Evolutionary conservation across 1,140 invertebrate genomes (phyloP), one percentile per base, ranked within the genome.

Genomic region (Cotesia typhae): DNA sequence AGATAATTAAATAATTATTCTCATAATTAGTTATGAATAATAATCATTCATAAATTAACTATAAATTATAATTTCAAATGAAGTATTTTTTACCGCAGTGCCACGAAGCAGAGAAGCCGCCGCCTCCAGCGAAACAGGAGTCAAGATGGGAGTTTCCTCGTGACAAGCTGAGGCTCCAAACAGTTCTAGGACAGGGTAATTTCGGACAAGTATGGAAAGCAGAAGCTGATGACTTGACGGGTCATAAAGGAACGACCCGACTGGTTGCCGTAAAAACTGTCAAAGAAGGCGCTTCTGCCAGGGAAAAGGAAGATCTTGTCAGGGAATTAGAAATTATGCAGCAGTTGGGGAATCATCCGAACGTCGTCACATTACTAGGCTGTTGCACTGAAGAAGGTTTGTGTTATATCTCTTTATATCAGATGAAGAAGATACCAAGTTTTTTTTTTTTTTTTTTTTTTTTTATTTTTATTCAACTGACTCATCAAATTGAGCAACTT

Each of bases 191-290:
- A 5, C 91, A 94, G 85, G 94, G 94, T 41, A 95, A 95, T 82
- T 95, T 96, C 82, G 94, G 94, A 37, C 92, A 93, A 88, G 93
- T 94, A 28, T 94, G 93, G 92, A 94, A 94, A 87, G 94, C 93
- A 4, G 93, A 94, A 85, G 92, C 92, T 6, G 92, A 94, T 76
- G 92, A 94, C 79, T 87, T 94, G 67, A 92, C 90, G 59, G 93
- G 92, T 7, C 92, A 93, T 78, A 91, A 93, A 76, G 93, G 92
- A 1, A 88, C 92, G 59, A 94, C 92, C 4, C 87, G 92, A 57
- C 88, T 94, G 57, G 93, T 95, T n/a, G 93, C 93, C 1, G 93
- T 94, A 0, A 95, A 95, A 85, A 93, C 91, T 0, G 92, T 94
- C 52, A 93, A 94, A 80, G 92, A 92, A 74, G 91, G 90, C 55